These are phyloP conservation scores for Stegostoma tigrinum DNA, from an alignment of 2,113 vertebrate species.

Conservation along the genomic window DNA sequence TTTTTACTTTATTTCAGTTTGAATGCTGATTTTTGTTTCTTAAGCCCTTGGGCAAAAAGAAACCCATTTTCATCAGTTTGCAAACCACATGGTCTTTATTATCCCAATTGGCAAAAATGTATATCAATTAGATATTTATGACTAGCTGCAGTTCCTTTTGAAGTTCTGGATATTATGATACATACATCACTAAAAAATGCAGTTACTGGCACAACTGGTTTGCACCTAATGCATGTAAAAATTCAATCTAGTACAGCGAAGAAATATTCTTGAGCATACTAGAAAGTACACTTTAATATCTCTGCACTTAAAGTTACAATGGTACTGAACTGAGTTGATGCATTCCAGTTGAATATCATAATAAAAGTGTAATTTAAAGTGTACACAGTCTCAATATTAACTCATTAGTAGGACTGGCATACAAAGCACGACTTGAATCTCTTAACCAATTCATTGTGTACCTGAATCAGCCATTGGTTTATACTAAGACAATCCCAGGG, in stretches of 20 bases:
- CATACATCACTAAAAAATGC: too few species aligned
- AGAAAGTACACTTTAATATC: not conserved
- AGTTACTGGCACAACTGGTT: too few species aligned
- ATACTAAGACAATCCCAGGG: not conserved
- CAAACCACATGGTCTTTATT: not conserved
- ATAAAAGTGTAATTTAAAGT: not conserved
- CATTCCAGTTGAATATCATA: not conserved
- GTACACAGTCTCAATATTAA: not conserved
- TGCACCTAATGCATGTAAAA: not conserved
- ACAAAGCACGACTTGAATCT: not conserved
- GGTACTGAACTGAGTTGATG: not conserved
- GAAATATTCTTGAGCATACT: not conserved
- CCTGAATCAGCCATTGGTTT: not conserved
- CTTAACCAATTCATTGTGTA: not conserved
- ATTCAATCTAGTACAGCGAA: not conserved
- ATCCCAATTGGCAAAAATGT: not conserved
- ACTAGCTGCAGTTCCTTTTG: not conserved
- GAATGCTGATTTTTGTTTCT: conserved; percentile 37
- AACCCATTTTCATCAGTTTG: not conserved
- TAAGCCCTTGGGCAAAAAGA: not conserved
- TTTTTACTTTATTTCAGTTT: not conserved
- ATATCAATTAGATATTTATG: not conserved
- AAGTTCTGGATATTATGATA: not conserved
- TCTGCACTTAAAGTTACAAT: not conserved
- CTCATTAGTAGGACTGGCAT: not conserved